These are phyloP conservation scores for Prionace glauca DNA, from an alignment of 2,797 vertebrate genomes.

Conservation along the genomic window DNA sequence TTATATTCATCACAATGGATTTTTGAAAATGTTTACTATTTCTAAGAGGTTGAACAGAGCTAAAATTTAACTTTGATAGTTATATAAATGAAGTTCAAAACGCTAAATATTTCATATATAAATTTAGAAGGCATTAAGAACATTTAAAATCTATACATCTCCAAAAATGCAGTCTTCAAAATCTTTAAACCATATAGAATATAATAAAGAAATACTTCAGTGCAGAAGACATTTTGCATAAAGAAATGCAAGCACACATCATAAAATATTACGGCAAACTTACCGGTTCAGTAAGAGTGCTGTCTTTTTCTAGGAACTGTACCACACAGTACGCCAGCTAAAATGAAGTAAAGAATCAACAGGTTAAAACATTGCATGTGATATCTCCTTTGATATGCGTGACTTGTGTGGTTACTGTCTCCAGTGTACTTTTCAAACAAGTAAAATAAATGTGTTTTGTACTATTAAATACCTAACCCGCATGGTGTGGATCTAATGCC, in stretches of 20 bases:
- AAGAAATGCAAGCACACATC: not conserved
- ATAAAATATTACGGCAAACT: constrained; percentile 47
- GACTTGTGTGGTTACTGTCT: not conserved
- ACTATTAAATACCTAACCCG: not conserved
- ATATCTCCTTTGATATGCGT: constrained; percentile 15
- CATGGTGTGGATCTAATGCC: not conserved
- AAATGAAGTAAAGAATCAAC: constrained; percentile 45
- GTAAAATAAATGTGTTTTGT: not conserved
- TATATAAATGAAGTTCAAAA: not conserved
- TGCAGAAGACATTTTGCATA: too few species aligned
- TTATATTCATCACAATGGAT: not conserved
- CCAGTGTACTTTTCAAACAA: not conserved
- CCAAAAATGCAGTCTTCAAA: not conserved
- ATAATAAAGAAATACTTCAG: too few species aligned
- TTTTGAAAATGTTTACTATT: not conserved
- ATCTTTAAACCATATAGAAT: not conserved
- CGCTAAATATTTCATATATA: not conserved
- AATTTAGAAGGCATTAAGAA: not conserved
- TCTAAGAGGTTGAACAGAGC: not conserved
- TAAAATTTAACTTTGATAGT: not conserved
- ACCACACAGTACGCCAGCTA: constrained; percentile 97
- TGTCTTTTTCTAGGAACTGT: constrained; percentile 98
- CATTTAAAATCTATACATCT: not conserved
- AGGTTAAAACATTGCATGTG: constrained; percentile 27
- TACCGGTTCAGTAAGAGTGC: constrained; percentile 96